Conservation (phyloP, 2,888 invertebrate genomes). For the Petrolisthes cinctipes region DNA sequence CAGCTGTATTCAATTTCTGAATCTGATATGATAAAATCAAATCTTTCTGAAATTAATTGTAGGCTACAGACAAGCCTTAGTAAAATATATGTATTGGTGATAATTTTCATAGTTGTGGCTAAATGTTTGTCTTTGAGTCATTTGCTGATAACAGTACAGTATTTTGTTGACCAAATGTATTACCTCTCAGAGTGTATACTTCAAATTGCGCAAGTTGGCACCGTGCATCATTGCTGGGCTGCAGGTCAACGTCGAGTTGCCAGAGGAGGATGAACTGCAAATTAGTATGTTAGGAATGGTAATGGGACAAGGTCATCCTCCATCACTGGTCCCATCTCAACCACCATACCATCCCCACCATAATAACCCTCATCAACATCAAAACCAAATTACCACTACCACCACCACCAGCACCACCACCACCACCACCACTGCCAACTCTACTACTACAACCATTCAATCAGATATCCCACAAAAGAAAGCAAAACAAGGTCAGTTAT, state of each 20-base stretch:
- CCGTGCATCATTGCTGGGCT: conserved; percentile 88
- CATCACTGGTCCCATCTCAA: not conserved
- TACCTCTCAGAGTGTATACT: conserved; percentile 75
- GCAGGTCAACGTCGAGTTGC: conserved; percentile 85
- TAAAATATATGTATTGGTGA: not conserved
- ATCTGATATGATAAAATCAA: too few relatives aligned
- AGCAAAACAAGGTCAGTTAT: conserved; percentile 47
- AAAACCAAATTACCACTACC: not conserved
- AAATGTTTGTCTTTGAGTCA: not conserved
- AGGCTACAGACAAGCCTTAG: too few relatives aligned
- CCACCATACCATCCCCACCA: not conserved
- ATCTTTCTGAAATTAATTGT: too few relatives aligned
- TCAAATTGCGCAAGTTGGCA: conserved; percentile 88
- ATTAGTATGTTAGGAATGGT: conserved; percentile 74
- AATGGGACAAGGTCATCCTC: conserved; percentile 46
- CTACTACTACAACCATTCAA: conserved; percentile 19
- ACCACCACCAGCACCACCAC: not conserved
- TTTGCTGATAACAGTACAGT: not conserved
- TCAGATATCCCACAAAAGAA: conserved; percentile 41
- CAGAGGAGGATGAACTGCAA: conserved; percentile 83
- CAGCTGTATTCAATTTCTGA: too few relatives aligned
- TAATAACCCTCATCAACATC: not conserved
- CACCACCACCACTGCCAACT: not conserved
- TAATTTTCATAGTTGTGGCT: not conserved
- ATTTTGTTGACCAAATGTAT: not conserved